These are phyloP conservation scores for Hydrophis major DNA, from an alignment of 2,797 vertebrate genomes.

Conservation along the genomic window DNA sequence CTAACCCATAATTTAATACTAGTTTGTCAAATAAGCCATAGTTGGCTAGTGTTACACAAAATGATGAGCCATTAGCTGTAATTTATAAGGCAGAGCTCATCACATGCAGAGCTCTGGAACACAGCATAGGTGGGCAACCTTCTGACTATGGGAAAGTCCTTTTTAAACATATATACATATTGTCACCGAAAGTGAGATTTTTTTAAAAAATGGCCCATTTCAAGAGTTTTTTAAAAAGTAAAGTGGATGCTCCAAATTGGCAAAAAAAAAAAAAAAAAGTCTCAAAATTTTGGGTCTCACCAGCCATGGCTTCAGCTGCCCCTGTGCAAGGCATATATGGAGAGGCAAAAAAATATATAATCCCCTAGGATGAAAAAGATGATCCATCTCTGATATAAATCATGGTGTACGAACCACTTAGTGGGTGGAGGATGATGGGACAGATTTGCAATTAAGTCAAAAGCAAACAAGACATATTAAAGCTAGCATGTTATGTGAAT, in stretches of 20 bases:
- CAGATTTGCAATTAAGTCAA: neutral
- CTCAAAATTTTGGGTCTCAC: neutral
- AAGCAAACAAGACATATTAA: neutral
- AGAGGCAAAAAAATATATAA: neutral
- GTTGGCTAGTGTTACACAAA: neutral
- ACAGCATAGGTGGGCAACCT: neutral
- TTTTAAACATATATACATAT: neutral
- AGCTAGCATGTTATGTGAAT: neutral
- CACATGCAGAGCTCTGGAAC: neutral
- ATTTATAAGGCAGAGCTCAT: neutral
- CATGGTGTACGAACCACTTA: neutral
- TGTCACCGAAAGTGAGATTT: neutral
- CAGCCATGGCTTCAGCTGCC: neutral
- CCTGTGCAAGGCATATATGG: neutral
- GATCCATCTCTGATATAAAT: neutral
- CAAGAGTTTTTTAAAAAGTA: neutral
- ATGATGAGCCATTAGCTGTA: neutral
- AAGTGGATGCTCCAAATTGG: neutral
- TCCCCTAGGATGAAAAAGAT: neutral
- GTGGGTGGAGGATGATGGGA: neutral
- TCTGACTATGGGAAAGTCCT: neutral
- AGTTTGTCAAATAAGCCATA: neutral
- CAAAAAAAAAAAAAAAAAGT: neutral
- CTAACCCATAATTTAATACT: neutral
- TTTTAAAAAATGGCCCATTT: neutral